A percentile compares a stretch with the other conserved stretches of the same genome.
Evolutionary conservation across 2,888 invertebrate genomes (phyloP).

Genomic region (Gandaritis pyraliata): DNA sequence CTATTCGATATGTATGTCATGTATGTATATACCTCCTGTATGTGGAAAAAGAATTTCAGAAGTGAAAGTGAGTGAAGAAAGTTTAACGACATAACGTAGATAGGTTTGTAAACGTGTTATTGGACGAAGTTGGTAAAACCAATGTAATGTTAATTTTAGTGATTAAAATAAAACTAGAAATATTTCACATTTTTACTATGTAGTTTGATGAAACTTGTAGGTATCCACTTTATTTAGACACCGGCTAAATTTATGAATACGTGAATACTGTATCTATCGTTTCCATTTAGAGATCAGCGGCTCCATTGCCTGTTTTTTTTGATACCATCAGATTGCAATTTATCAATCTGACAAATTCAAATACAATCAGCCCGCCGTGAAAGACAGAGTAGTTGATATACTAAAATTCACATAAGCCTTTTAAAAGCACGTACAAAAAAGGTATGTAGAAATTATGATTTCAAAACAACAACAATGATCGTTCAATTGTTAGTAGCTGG

Average conservation of each 20-base stretch:
- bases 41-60: slow-evolving; percentile 46
- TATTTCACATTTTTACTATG: too few species aligned
- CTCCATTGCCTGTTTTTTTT: too few species aligned
- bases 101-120: slow-evolving; percentile 42
- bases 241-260: too few species aligned
- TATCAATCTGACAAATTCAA: too few species aligned
- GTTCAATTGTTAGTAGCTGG: slow-evolving; percentile 62
- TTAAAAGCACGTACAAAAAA: neutral
- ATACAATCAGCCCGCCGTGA: too few species aligned
- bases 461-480: slow-evolving; percentile 50
- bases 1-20: slow-evolving; percentile 56
- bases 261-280: too few species aligned
- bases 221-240: too few species aligned
- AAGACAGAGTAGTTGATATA: neutral
- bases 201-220: too few species aligned
- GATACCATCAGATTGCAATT: too few species aligned
- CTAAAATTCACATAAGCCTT: neutral
- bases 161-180: too few species aligned
- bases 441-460: slow-evolving; percentile 4
- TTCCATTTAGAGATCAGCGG: too few species aligned
- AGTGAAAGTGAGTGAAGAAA: slow-evolving; percentile 50
- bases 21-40: slow-evolving; percentile 33
- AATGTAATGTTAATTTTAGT: neutral
- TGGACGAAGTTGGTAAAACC: slow-evolving; percentile 27
- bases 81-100: slow-evolving; percentile 40